These are phyloP conservation scores for Paguma larvata DNA, from an alignment of 2,797 vertebrate genomes.

Conservation along the genomic window DNA sequence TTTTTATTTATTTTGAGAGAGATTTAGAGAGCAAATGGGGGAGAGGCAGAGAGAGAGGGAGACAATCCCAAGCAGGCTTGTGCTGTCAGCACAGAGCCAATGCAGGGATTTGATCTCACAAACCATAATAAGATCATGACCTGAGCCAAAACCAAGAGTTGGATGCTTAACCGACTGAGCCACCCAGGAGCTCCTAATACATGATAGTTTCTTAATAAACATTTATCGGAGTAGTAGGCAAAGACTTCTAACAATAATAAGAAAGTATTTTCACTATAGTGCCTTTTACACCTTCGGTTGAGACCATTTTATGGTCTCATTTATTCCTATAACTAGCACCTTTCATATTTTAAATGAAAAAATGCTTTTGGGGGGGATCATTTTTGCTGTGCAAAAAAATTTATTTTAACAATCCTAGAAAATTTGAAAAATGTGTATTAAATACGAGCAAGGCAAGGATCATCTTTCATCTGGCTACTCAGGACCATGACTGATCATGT, in stretches of 20 bases:
- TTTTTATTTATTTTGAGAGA: no score
- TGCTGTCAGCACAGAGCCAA: no score
- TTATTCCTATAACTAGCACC: not conserved
- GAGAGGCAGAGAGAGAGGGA: no score
- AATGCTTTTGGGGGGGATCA: not conserved
- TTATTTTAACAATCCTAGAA: not conserved
- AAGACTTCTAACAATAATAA: not conserved
- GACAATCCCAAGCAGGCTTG: no score
- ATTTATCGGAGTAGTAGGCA: not conserved
- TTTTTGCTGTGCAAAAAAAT: slow-evolving; percentile 33
- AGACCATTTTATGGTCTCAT: not conserved
- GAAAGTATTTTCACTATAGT: not conserved
- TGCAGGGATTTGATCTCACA: no score
- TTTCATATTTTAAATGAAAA: slow-evolving; percentile 30
- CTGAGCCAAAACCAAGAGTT: no score
- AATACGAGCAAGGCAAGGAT: not conserved
- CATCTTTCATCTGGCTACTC: not conserved
- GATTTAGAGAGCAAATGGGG: no score
- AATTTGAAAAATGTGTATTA: not conserved
- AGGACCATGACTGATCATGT: not conserved
- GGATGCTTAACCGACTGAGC: no score
- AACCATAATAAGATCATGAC: no score
- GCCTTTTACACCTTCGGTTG: not conserved
- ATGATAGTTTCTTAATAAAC: not conserved
- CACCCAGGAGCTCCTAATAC: no score